Evolutionary conservation across 2,797 vertebrate species (phyloP), one percentile per base, ranked within the genome.

Genomic region (Clamator glandarius): DNA sequence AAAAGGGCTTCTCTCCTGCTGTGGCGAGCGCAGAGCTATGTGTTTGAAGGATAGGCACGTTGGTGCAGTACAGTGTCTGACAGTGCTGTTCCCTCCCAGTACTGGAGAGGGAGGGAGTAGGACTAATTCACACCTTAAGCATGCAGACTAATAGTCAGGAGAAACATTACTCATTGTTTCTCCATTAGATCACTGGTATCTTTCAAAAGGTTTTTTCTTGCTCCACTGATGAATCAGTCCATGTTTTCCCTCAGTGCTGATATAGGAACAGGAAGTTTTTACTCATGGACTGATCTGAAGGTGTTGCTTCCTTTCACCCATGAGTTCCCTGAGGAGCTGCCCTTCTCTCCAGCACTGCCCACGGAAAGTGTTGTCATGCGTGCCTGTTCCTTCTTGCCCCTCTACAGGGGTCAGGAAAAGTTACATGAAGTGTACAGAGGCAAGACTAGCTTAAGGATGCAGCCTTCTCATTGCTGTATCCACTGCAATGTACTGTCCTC

Each of bases 31-130:
- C 54, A 12, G 24, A 39, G 5, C 28, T 73, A 41, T 16, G 21
- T 36, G 29, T 44, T 1, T 0, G 5, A 66, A 44, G 46, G 15
- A 8, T 29, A 15, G 51, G 51, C 35, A 19, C 1, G 0, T 12
- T 69, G 33, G 8, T 1, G 3, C 78, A 29, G 13, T 4, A 2
- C 3, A 4, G 24, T 20, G 29, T 81, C 23, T 44, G n/a, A 5
- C 31, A 66, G 41, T 39, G 12, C 59, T 44, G 5, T 16, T 63
- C 11, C 44, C 14, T 87, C 50, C 15, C 15, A 13, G 29, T 42
- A 36, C 19, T 28, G 41, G 57, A 58, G 78, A 80, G n/a, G 50
- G 64, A 31, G 16, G 50, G 64, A 31, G 16, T 41, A 28, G 68
- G 42, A 21, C 39, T 70, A 58, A 62, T 61, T 93, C 63, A 51